Conservation (phyloP, 2,797 vertebrate genomes). For the Fundulus diaphanus region DNA sequence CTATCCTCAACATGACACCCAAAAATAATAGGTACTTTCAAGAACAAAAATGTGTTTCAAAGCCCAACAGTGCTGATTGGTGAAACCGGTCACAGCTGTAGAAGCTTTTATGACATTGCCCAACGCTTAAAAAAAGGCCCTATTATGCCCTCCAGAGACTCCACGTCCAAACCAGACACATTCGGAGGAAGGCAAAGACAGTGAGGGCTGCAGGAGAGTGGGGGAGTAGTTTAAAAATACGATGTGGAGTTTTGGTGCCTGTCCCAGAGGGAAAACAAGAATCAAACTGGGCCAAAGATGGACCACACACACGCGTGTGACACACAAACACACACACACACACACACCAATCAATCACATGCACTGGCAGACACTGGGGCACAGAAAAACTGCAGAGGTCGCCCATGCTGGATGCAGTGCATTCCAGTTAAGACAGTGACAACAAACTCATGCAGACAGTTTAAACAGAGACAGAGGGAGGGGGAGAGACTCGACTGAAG, state of each 20-base stretch:
- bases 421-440: slow-evolving; percentile 27
- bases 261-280: slow-evolving; percentile 46
- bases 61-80: not conserved
- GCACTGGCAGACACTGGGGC: not conserved
- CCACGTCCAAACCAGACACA: slow-evolving; percentile 24
- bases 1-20: not conserved
- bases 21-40: not conserved
- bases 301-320: slow-evolving; percentile 56
- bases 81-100: not conserved
- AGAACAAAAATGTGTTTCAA: not conserved
- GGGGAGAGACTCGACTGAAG: slow-evolving; percentile 19
- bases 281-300: slow-evolving; percentile 54
- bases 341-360: slow-evolving; percentile 8
- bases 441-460: slow-evolving; percentile 33
- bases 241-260: slow-evolving; percentile 44
- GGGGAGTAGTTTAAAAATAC: slow-evolving; percentile 55
- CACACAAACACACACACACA: slow-evolving; percentile 9
- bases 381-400: slow-evolving; percentile 7
- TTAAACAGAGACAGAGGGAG: slow-evolving; percentile 5
- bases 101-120: slow-evolving; percentile 9
- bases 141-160: slow-evolving; percentile 30
- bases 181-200: slow-evolving; percentile 7
- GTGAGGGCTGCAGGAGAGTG: slow-evolving; percentile 2
- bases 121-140: slow-evolving; percentile 14
- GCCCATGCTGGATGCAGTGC: slow-evolving; percentile 9